Percentiles rank a stretch among this genome's conserved stretches.
Conservation (phyloP, 2,888 invertebrate genomes). For the Drosophila subsilvestris region DNA sequence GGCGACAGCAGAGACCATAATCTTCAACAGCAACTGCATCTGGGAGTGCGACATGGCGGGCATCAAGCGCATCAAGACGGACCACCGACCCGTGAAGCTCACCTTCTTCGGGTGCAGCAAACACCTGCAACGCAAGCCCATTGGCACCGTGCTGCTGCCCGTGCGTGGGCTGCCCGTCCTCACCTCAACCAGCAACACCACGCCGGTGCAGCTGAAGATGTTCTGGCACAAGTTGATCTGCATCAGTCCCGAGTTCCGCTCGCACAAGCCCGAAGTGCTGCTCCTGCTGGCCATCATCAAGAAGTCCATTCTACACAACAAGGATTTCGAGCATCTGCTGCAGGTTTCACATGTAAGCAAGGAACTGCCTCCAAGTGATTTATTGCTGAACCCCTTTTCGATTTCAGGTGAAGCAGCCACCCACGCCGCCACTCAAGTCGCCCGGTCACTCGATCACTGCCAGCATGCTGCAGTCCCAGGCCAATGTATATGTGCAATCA, state of each 20-base stretch:
- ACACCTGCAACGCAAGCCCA: slow-evolving; percentile 84
- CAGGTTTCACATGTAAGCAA: slow-evolving; percentile 44
- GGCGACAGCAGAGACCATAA: slow-evolving; percentile 85
- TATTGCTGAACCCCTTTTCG: too few relatives aligned
- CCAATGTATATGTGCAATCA: slow-evolving; percentile 81
- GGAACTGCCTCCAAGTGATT: too few relatives aligned
- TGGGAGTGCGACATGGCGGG: slow-evolving; percentile 91
- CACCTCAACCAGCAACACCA: slow-evolving; percentile 84
- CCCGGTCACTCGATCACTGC: slow-evolving; percentile 69
- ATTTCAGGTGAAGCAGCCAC: slow-evolving; percentile 57
- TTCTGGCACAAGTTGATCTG: slow-evolving; percentile 88
- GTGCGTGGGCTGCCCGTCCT: slow-evolving; percentile 89
- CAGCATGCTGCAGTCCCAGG: slow-evolving; percentile 80
- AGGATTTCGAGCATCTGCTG: slow-evolving; percentile 70
- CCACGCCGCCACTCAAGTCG: slow-evolving; percentile 55
- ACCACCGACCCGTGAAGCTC: slow-evolving; percentile 90
- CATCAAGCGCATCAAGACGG: slow-evolving; percentile 88
- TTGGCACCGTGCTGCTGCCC: slow-evolving; percentile 89
- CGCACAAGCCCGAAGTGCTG: slow-evolving; percentile 87
- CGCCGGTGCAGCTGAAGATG: slow-evolving; percentile 84
- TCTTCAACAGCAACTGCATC: slow-evolving; percentile 90
- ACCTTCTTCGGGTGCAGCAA: slow-evolving; percentile 86
- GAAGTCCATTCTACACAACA: slow-evolving; percentile 80
- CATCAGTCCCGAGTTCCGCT: slow-evolving; percentile 86
- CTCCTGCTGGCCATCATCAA: slow-evolving; percentile 87